These are phyloP conservation scores for Polypterus bichir DNA, from an alignment of 2,113 vertebrate species.

Conservation along the genomic window DNA sequence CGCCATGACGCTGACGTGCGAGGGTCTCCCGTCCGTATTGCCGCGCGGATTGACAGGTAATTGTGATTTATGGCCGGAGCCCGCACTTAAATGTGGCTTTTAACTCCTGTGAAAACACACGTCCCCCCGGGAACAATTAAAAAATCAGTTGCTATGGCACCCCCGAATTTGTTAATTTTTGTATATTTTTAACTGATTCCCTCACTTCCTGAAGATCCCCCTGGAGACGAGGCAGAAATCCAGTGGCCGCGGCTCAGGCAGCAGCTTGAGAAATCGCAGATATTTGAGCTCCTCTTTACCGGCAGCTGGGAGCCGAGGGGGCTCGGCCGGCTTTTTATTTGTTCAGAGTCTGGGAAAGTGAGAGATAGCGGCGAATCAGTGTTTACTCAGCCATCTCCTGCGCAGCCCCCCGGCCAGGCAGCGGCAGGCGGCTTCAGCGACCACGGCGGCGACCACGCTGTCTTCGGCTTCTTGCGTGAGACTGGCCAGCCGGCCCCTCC, in stretches of 20 bases:
- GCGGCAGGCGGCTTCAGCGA: too few species aligned
- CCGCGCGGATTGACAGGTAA: too few species aligned
- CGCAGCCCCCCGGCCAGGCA: too few species aligned
- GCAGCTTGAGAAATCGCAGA: background rate
- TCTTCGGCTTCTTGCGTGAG: too few species aligned
- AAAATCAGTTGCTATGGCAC: constrained; percentile 22
- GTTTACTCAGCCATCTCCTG: constrained; percentile 60
- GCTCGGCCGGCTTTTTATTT: constrained; percentile 30
- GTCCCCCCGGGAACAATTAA: constrained; percentile 5
- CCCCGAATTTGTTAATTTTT: constrained; percentile 12
- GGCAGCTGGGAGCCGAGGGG: background rate
- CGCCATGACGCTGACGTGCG: too few species aligned
- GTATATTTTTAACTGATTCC: constrained; percentile 22
- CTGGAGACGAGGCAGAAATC: constrained; percentile 18
- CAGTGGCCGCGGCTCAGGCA: constrained; percentile 2
- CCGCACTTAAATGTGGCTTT: constrained; percentile 1
- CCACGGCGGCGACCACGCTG: too few species aligned
- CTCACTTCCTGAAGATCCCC: constrained; percentile 5
- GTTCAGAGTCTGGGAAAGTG: constrained; percentile 54
- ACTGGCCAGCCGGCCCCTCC: too few species aligned
- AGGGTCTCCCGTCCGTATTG: too few species aligned
- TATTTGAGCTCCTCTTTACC: background rate
- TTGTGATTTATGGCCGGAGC: background rate
- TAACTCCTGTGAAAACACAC: background rate
- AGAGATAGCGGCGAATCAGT: constrained; percentile 63